phyloP scores from a whole-genome alignment of 2,888 invertebrate species.

The Mythimna impura region DNA sequence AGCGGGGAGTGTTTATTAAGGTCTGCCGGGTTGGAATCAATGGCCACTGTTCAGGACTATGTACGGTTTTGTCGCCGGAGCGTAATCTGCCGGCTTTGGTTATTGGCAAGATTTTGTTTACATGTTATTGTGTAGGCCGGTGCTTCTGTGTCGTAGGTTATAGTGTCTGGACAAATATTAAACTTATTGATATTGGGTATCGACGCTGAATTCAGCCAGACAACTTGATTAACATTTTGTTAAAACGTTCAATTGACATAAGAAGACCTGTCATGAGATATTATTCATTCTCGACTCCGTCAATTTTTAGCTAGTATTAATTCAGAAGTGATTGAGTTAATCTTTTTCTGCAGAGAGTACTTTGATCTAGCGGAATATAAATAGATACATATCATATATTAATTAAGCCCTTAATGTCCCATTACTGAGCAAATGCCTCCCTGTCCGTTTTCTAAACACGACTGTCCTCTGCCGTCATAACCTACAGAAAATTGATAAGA shows the following conservation, averaged over 20 bases:
- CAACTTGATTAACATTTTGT: neutral
- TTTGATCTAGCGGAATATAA: neutral
- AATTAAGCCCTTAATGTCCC: no score
- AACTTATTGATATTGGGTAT: neutral
- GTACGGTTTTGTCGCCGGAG: conserved; percentile 63
- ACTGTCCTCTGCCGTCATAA: neutral
- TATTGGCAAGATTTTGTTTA: conserved; percentile 51
- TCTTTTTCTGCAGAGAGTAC: neutral
- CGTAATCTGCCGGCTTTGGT: conserved; percentile 64
- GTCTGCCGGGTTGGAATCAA: conserved; percentile 71
- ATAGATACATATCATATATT: neutral
- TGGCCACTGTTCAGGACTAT: conserved; percentile 71
- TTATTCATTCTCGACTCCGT: no score
- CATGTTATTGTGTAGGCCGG: conserved; percentile 28
- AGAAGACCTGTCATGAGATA: neutral
- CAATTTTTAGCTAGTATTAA: neutral
- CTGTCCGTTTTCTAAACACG: no score
- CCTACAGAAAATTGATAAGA: neutral
- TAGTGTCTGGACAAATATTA: neutral
- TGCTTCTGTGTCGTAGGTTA: conserved; percentile 8
- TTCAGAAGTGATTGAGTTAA: neutral
- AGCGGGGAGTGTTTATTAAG: conserved; percentile 74
- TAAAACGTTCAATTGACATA: neutral
- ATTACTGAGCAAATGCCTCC: neutral
- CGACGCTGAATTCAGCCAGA: neutral